These are phyloP conservation scores for Eidolon helvum DNA, from an alignment of 2,113 vertebrate species.

Conservation along the genomic window DNA sequence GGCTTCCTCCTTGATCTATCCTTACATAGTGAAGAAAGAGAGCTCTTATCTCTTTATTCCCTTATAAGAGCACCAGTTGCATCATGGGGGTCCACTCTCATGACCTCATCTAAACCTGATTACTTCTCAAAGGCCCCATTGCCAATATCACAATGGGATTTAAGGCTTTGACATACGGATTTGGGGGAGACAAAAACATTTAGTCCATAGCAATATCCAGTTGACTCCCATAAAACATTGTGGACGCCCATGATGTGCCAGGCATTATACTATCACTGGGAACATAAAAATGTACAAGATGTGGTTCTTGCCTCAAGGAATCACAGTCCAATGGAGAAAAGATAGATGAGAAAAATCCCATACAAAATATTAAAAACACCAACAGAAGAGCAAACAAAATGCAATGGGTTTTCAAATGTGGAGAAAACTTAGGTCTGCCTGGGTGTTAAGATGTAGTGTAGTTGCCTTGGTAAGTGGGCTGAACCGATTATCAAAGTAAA, in stretches of 20 bases:
- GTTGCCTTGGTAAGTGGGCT: neutral
- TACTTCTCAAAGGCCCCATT: neutral
- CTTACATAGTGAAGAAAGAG: neutral
- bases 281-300: neutral
- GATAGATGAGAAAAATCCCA: neutral
- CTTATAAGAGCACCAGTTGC: neutral
- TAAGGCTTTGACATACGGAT: neutral
- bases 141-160: neutral
- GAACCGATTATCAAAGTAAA: neutral
- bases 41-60: neutral
- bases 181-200: neutral
- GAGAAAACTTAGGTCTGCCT: neutral
- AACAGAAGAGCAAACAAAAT: constrained; percentile 17
- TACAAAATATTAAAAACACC: neutral
- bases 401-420: neutral
- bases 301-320: neutral
- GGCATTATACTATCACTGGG: neutral
- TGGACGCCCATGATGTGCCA: neutral
- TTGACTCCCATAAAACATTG: neutral
- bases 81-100: neutral
- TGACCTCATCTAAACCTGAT: neutral
- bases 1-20: neutral
- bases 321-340: neutral
- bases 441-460: neutral
- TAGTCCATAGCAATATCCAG: neutral